Conservation (phyloP, 2,797 vertebrate genomes). For the Parauchenoglanis ngamensis region DNA sequence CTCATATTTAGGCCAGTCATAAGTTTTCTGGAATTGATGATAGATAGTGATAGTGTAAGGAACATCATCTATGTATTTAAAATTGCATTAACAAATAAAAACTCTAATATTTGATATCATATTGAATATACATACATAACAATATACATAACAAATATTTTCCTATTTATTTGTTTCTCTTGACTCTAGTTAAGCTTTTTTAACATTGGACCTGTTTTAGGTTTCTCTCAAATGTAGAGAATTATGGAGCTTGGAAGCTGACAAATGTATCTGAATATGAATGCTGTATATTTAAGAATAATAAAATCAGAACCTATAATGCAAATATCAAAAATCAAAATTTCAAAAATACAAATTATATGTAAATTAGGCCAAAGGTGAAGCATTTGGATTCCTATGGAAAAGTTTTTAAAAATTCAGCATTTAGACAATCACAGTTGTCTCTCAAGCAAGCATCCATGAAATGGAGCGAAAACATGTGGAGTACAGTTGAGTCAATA, state of each 20-base stretch:
- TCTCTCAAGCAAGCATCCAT: no score
- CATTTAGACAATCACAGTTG: no score
- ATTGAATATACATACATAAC: neutral
- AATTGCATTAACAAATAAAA: neutral
- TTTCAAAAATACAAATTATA: neutral
- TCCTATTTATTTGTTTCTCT: neutral
- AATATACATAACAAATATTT: neutral
- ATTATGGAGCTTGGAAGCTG: neutral
- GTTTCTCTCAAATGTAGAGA: neutral
- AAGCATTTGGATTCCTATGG: neutral
- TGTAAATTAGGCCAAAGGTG: neutral
- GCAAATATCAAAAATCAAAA: neutral
- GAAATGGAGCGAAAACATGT: no score
- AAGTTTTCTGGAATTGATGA: neutral
- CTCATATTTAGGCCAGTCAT: neutral
- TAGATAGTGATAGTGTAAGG: neutral
- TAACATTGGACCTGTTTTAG: neutral
- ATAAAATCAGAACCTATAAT: no score
- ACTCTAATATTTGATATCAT: neutral
- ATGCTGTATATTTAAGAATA: no score
- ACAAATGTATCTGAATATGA: no score
- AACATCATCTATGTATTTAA: neutral
- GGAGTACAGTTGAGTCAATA: neutral
- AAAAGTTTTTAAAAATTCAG: no score
- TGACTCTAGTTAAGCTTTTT: neutral